Evolutionary conservation across 2,888 invertebrate species (phyloP).

Genomic region (Acrobasis repandana): DNA sequence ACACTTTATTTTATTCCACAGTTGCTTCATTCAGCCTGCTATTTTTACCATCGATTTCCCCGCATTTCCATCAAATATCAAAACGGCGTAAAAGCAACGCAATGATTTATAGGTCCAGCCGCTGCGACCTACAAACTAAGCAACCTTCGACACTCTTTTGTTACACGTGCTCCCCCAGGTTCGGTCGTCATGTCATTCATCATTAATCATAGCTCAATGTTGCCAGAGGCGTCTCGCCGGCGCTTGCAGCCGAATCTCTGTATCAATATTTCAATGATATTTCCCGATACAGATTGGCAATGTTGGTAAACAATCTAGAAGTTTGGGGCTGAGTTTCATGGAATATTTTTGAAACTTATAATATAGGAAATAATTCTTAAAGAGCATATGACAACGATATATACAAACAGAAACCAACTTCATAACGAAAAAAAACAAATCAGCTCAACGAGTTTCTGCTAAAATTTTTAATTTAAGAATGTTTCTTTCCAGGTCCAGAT

Average conservation of each 20-base stretch:
- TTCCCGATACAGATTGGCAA: constrained; percentile 20
- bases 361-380: too few species aligned
- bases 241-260: constrained; percentile 53
- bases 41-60: constrained; percentile 10
- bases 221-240: constrained; percentile 75
- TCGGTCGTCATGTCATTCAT: constrained; percentile 76
- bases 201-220: constrained; percentile 81
- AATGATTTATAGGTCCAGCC: constrained; percentile 77
- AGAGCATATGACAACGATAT: too few species aligned
- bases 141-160: constrained; percentile 79
- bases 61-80: constrained; percentile 37
- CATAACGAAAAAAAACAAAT: too few species aligned
- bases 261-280: constrained; percentile 19
- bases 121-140: constrained; percentile 80
- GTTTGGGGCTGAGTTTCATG: neutral
- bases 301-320: constrained; percentile 31
- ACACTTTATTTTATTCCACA: constrained; percentile 19
- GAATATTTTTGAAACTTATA: too few species aligned
- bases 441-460: too few species aligned
- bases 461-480: too few species aligned
- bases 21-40: neutral
- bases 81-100: constrained; percentile 58
- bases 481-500: too few species aligned
- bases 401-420: too few species aligned
- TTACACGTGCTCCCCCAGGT: constrained; percentile 77